A percentile compares a stretch with the other conserved stretches of the same genome.
phyloP scores from a whole-genome alignment of 1,140 invertebrate species.

The Arion vulgaris region DNA sequence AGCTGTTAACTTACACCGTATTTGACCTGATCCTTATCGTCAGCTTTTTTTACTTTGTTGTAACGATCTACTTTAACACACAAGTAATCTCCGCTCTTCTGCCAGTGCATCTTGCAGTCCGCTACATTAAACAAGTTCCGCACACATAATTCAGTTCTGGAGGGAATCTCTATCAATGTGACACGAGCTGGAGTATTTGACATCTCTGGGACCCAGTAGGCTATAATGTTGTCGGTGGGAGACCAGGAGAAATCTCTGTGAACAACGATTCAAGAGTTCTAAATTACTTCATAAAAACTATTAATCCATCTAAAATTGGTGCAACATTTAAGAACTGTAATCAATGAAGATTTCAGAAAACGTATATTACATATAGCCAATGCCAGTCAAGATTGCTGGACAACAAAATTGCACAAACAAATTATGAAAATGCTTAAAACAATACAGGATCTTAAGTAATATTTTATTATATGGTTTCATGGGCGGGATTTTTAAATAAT shows the following conservation, averaged over 20 bases:
- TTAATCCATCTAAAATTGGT: too few species aligned
- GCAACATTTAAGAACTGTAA: too few species aligned
- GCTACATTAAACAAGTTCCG: slow-evolving; percentile 98
- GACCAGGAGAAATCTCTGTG: slow-evolving; percentile 95
- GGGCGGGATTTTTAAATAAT: too few species aligned
- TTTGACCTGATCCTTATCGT: slow-evolving; percentile 82
- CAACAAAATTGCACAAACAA: too few species aligned
- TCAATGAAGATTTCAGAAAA: too few species aligned
- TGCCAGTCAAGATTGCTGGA: too few species aligned
- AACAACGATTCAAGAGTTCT: not conserved
- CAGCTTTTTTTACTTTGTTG: slow-evolving; percentile 93
- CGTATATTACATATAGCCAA: too few species aligned
- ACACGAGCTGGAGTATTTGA: slow-evolving; percentile 80
- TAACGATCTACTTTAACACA: slow-evolving; percentile 99
- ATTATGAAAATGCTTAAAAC: too few species aligned
- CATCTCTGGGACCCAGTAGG: slow-evolving; percentile 97
- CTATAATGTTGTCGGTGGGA: slow-evolving; percentile 94
- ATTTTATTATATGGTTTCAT: too few species aligned
- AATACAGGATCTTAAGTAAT: too few species aligned
- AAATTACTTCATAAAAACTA: not conserved
- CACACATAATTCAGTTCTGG: slow-evolving; percentile 90
- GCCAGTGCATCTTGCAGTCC: slow-evolving; percentile 99
- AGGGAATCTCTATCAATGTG: slow-evolving; percentile 77
- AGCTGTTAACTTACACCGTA: slow-evolving; percentile 89
- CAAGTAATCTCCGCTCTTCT: slow-evolving; percentile 96